Conservation (phyloP, 2,113 vertebrate species). For the Anarhynchus alexandrinus region DNA sequence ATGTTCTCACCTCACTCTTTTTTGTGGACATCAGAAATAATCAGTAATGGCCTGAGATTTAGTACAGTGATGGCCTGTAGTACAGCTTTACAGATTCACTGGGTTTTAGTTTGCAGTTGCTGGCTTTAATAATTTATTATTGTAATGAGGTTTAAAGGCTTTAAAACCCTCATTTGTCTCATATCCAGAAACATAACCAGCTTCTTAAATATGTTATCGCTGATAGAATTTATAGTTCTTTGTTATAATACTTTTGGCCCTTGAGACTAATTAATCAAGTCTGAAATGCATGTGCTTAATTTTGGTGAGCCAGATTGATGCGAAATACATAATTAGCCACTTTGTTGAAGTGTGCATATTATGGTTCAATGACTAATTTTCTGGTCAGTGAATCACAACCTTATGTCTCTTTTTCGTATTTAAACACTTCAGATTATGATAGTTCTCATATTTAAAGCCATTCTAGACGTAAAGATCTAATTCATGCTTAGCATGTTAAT, state of each 20-base stretch:
- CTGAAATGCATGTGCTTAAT: slow-evolving; percentile 21
- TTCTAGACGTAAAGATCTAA: background rate
- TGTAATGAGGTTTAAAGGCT: background rate
- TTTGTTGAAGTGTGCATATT: background rate
- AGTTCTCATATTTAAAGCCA: background rate
- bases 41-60: background rate
- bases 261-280: background rate
- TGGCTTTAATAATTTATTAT: background rate
- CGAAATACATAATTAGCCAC: slow-evolving; percentile 23
- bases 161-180: background rate
- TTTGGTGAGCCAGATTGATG: background rate
- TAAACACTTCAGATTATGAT: background rate
- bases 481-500: background rate
- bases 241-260: background rate
- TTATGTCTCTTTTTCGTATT: slow-evolving; percentile 18
- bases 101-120: background rate
- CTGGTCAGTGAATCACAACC: slow-evolving; percentile 37
- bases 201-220: background rate
- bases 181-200: background rate
- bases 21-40: background rate
- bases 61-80: background rate
- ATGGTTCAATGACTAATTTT: slow-evolving; percentile 31
- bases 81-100: background rate
- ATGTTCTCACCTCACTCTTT: background rate
- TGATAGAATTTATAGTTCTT: background rate